phyloP scores from a whole-genome alignment of 2,888 invertebrate genomes.

The Frankliniella intonsa region DNA sequence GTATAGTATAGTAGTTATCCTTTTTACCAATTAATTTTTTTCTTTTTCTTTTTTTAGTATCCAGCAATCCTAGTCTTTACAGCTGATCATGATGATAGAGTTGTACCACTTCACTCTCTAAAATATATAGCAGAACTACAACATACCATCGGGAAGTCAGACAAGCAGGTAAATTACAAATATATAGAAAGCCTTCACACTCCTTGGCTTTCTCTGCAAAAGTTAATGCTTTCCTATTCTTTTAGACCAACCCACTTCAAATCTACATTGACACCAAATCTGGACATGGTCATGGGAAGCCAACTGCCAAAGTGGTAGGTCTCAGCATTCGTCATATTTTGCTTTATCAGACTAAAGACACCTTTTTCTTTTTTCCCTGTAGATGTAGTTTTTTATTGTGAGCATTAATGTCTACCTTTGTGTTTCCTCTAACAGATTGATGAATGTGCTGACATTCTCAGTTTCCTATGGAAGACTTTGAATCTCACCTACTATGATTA shows the following conservation, averaged over 20 bases:
- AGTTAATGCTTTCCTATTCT: slow-evolving; percentile 31
- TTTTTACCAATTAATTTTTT: neutral
- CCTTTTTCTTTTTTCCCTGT: neutral
- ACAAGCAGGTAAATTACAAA: slow-evolving; percentile 51
- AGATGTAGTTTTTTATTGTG: neutral
- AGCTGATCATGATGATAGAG: slow-evolving; percentile 98
- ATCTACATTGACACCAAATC: slow-evolving; percentile 90
- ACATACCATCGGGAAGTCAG: slow-evolving; percentile 57
- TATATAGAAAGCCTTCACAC: neutral
- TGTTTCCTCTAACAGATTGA: slow-evolving; percentile 65
- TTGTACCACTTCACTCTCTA: slow-evolving; percentile 93
- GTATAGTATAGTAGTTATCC: neutral
- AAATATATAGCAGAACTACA: slow-evolving; percentile 93
- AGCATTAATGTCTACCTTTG: neutral
- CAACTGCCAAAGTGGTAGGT: slow-evolving; percentile 83
- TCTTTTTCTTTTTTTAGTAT: slow-evolving; percentile 58
- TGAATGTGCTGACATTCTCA: slow-evolving; percentile 83
- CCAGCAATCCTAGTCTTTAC: slow-evolving; percentile 88
- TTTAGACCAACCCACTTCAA: slow-evolving; percentile 74
- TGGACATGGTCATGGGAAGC: slow-evolving; percentile 96
- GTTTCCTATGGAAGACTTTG: slow-evolving; percentile 72
- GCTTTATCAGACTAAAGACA: neutral
- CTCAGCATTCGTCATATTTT: no score
- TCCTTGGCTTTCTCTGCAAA: neutral
- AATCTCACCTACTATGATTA: slow-evolving; percentile 55